Conservation (phyloP, 2,888 invertebrate genomes). For the Koerneria pararmatus region DNA sequence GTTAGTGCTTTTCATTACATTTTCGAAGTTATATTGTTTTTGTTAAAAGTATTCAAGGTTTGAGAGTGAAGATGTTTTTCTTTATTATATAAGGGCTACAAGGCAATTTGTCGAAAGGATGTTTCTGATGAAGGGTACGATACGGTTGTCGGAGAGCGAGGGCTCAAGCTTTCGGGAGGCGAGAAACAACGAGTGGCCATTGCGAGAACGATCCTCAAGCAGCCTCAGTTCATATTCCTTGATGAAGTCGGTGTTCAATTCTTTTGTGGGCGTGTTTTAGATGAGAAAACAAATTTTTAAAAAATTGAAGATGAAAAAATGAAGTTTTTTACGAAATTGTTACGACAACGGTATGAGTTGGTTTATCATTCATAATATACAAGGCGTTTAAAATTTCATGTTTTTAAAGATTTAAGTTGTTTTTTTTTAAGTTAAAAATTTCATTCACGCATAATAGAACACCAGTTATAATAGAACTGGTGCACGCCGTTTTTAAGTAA, state of each 20-base stretch:
- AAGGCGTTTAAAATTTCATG: too few species aligned
- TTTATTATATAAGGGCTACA: not conserved
- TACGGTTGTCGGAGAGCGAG: constrained; percentile 80
- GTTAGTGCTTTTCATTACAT: too few species aligned
- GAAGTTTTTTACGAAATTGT: constrained; percentile 65
- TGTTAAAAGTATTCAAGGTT: too few species aligned
- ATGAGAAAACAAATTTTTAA: not conserved
- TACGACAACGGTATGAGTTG: too few species aligned
- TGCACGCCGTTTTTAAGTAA: too few species aligned
- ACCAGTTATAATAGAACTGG: too few species aligned
- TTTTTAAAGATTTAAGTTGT: too few species aligned
- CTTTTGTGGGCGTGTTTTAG: not conserved
- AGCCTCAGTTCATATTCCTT: constrained; percentile 81
- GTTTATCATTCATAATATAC: too few species aligned
- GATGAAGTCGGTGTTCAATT: constrained; percentile 72
- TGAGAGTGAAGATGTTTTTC: too few species aligned
- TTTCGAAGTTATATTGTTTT: too few species aligned
- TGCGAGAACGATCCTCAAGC: constrained; percentile 86
- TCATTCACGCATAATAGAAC: too few species aligned
- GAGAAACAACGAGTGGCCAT: constrained; percentile 97
- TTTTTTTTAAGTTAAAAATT: too few species aligned
- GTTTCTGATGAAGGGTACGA: constrained; percentile 60
- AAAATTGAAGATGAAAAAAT: not conserved
- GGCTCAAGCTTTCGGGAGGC: constrained; percentile 87
- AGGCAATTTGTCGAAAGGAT: not conserved